Conservation (phyloP, 2,797 vertebrate genomes). For the Gymnoscopelus microlampas region DNA sequence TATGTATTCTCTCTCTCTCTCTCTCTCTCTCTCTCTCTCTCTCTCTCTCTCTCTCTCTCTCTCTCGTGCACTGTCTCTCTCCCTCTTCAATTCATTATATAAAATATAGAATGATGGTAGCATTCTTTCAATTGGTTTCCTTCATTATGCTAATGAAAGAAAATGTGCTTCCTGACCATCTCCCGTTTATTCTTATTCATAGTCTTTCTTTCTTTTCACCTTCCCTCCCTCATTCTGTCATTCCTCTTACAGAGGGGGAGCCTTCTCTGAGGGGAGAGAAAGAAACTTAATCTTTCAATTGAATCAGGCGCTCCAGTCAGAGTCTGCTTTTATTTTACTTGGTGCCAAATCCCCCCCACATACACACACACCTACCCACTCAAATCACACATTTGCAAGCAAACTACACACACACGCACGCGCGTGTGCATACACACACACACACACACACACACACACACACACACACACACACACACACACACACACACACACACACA, state of each 20-base stretch:
- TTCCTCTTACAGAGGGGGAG: not conserved
- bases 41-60: constrained; percentile 3
- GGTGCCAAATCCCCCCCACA: constrained; percentile 46
- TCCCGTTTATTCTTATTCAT: too few species aligned
- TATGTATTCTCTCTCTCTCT: constrained; percentile 33
- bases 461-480: constrained; percentile 34
- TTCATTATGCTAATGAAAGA: too few species aligned
- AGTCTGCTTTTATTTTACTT: constrained; percentile 47
- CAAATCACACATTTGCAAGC: constrained; percentile 8
- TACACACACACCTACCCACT: constrained; percentile 30
- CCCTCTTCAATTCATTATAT: constrained; percentile 7
- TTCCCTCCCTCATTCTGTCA: not conserved
- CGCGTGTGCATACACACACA: constrained; percentile 19
- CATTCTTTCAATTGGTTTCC: too few species aligned
- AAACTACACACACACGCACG: not conserved
- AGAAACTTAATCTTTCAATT: constrained; percentile 78
- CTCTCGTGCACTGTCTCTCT: not conserved
- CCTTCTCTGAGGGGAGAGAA: constrained; percentile 30
- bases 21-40: constrained; percentile 5
- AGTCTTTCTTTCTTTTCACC: not conserved
- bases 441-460: constrained; percentile 10
- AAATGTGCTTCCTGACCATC: too few species aligned
- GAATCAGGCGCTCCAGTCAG: constrained; percentile 66
- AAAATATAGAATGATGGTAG: too few species aligned
- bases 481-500: constrained; percentile 27